Conservation (phyloP, 2,888 invertebrate genomes). For the Catocala sponsa region DNA sequence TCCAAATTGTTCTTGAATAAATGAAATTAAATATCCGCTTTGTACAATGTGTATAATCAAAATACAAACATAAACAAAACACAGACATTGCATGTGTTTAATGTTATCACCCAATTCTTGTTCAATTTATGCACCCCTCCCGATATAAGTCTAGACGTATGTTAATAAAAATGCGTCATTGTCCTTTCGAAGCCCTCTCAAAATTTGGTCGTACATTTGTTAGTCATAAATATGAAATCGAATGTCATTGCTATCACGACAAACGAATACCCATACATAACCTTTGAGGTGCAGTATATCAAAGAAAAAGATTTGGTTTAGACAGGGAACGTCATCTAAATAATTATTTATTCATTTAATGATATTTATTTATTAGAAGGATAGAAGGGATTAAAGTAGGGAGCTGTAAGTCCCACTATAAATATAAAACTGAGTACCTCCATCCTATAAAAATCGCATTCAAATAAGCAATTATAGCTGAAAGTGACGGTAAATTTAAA, state of each 20-base stretch:
- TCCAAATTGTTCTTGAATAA: no score
- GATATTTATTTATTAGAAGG: neutral
- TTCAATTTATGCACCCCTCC: conserved; percentile 43
- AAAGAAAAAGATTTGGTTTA: no score
- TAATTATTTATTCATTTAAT: neutral
- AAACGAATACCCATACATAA: no score
- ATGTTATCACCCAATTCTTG: conserved; percentile 3
- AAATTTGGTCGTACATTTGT: conserved; percentile 7
- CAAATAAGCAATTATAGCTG: no score
- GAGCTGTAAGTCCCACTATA: no score
- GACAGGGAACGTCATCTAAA: no score
- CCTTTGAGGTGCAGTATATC: no score
- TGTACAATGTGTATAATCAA: conserved; percentile 3
- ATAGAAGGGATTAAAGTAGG: no score
- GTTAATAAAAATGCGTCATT: conserved; percentile 26
- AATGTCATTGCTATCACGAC: neutral
- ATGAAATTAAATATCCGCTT: no score
- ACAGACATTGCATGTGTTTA: conserved; percentile 2
- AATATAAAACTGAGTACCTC: no score
- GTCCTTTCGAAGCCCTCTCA: neutral
- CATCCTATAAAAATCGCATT: no score
- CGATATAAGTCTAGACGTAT: conserved; percentile 38
- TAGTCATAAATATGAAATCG: conserved; percentile 10
- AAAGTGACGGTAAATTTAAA: no score
- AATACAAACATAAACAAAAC: neutral